phyloP scores from a whole-genome alignment of 1,140 invertebrate species.

The Odontomachus brunneus region DNA sequence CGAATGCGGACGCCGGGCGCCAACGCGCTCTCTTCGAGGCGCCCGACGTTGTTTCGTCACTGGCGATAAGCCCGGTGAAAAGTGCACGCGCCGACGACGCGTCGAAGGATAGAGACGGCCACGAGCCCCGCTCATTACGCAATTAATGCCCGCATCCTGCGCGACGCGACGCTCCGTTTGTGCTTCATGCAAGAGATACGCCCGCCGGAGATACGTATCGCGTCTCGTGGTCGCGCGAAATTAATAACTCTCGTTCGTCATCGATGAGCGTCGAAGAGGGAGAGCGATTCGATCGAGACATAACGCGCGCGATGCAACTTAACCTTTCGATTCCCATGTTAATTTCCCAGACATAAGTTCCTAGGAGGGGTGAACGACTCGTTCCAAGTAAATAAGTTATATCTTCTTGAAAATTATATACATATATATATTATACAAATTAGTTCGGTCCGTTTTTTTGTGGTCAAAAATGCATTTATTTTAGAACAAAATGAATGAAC shows the following conservation, averaged over 20 bases:
- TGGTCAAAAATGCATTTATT: no score
- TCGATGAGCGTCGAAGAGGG: background rate
- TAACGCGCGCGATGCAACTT: no score
- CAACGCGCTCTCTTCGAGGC: conserved; percentile 53
- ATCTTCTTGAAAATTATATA: no score
- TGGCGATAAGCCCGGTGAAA: conserved; percentile 71
- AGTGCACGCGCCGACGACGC: conserved; percentile 58
- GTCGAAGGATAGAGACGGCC: conserved; percentile 58
- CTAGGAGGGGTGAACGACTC: no score
- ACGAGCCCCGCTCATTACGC: conserved; percentile 56
- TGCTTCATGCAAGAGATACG: background rate
- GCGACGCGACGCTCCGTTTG: conserved; percentile 46
- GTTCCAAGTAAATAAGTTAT: no score
- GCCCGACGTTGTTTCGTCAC: conserved; percentile 65
- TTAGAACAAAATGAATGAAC: no score
- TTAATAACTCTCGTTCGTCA: background rate
- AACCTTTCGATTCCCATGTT: no score
- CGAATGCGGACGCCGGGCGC: conserved; percentile 37
- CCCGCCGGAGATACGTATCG: conserved; percentile 8
- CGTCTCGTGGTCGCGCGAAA: no score
- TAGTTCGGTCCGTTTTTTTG: no score
- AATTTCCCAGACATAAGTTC: no score
- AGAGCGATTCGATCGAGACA: no score
- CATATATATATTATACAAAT: no score
- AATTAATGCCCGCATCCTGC: conserved; percentile 71